Conservation (phyloP, 1,140 invertebrate genomes). For the Agraylea sexmaculata region DNA sequence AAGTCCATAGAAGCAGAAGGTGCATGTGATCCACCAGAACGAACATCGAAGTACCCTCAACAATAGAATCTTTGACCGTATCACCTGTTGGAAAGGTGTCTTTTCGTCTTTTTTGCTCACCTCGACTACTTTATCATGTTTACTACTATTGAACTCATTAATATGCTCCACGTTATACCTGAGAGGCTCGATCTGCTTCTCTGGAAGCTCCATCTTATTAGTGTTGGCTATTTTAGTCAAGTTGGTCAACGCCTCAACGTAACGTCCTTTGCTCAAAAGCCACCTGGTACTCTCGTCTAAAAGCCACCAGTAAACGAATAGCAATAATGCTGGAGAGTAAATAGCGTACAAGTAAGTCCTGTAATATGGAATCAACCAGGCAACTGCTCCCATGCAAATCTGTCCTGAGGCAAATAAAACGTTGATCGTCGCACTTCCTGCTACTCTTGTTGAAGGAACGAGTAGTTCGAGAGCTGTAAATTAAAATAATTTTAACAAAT, state of each 20-base stretch:
- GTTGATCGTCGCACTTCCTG: conserved; percentile 44
- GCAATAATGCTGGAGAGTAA: conserved; percentile 41
- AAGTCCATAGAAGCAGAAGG: conserved; percentile 71
- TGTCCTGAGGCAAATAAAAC: conserved; percentile 47
- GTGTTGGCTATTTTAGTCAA: conserved; percentile 48
- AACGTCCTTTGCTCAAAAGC: conserved; percentile 51
- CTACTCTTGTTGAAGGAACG: conserved; percentile 45
- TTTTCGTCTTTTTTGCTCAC: conserved; percentile 21
- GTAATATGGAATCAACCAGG: conserved; percentile 49
- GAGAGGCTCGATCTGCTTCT: conserved; percentile 41
- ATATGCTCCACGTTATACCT: conserved; percentile 19
- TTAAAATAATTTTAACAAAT: conserved; percentile 5
- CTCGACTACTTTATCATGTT: conserved; percentile 3
- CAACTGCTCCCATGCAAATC: conserved; percentile 40
- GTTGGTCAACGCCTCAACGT: conserved; percentile 48
- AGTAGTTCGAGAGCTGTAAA: conserved; percentile 50
- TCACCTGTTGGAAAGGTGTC: conserved; percentile 32
- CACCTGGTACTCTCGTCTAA: conserved; percentile 46
- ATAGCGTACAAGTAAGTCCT: conserved; percentile 41
- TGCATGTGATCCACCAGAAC: conserved; percentile 59
- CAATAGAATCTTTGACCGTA: conserved; percentile 39
- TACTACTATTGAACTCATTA: conserved; percentile 15
- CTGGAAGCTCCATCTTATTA: conserved; percentile 48
- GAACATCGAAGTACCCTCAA: conserved; percentile 45
- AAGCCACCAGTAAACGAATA: conserved; percentile 31